Base-by-base conservation (phyloP, 2,797 vertebrate species). In the Ficedula albicollis region DNA sequence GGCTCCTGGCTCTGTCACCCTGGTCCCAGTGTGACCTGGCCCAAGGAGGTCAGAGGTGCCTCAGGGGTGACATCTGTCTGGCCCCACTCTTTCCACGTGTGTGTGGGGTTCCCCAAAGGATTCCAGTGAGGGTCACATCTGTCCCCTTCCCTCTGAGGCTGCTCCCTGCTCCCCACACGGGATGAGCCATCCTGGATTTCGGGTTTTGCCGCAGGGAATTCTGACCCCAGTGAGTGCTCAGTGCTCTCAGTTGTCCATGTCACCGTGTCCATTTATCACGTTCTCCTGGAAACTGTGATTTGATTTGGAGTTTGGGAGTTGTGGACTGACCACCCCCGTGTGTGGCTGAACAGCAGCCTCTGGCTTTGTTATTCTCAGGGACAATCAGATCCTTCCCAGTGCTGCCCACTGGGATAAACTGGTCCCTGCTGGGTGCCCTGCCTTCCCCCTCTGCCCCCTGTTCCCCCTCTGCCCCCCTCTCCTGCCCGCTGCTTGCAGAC, bases 11-110 rank as follows among this genome's bases (percentile, higher is more conserved):
- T 30, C 30, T 15, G 25, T 4, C 69, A 46, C 23, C 12, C 46
- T 44, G 55, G 19, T n/a, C 25, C 60, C 36, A 23, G 22, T 0
- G 0, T 36, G 39, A 44, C 29, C 34, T 13, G 2, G 22, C 46
- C 32, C 3, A 4, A 25, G 41, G 38, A 43, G 20, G 18, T 14
- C 1, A 3, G 55, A 56, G 19, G 27, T 30, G 73, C 21, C n/a
- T 29, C 26, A 15, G 20, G 22, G 27, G 19, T 62, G 48, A 59
- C 0, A 1, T 44, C 43, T 41, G 16, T 68, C 3, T 4, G 41
- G 21, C 11, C 36, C 14, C 30, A n/a, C 25, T 13, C 27, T 39
- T 54, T 17, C 22, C 52, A 44, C 0, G 0, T 30, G 25, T 0
- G 0, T 75, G 13, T 34, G 15, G 34, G 20, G 15, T 8, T 41